Evolutionary conservation across 1,140 invertebrate species (phyloP).

Genomic region (Amphibalanus amphitrite): DNA sequence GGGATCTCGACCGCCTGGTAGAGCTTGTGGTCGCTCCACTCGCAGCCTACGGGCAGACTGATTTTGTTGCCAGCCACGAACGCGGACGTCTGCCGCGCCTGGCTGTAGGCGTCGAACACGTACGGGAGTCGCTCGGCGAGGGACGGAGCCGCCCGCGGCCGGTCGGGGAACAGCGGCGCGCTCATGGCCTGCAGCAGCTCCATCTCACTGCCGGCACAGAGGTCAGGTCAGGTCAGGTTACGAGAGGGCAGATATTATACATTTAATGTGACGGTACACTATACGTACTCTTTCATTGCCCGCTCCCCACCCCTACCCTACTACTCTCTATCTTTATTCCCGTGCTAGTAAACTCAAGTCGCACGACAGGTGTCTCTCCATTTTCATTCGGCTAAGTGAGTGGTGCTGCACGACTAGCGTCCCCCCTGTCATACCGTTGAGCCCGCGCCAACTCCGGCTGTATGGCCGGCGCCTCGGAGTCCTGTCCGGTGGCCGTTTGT

Average conservation of each 20-base stretch:
- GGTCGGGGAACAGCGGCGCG: background rate
- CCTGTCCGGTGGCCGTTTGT: slow-evolving; percentile 26
- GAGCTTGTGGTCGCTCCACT: slow-evolving; percentile 43
- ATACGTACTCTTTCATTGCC: too few relatives aligned
- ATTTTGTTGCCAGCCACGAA: slow-evolving; percentile 63
- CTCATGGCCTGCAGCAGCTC: background rate
- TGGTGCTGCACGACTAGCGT: too few relatives aligned
- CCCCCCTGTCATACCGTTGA: slow-evolving; percentile 12
- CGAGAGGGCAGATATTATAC: too few relatives aligned
- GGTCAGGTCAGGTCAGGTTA: too few relatives aligned
- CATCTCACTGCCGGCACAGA: background rate
- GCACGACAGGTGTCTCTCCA: too few relatives aligned
- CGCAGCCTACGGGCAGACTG: slow-evolving; percentile 54
- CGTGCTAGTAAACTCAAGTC: too few relatives aligned
- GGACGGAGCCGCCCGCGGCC: background rate
- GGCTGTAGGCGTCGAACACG: slow-evolving; percentile 17
- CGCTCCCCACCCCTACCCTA: too few relatives aligned
- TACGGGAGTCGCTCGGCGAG: background rate
- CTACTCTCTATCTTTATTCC: too few relatives aligned
- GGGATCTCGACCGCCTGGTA: slow-evolving; percentile 79
- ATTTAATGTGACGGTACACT: too few relatives aligned
- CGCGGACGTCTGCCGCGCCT: slow-evolving; percentile 32
- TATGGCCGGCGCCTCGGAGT: slow-evolving; percentile 20
- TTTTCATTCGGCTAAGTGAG: too few relatives aligned
- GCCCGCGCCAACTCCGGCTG: slow-evolving; percentile 16